Base-by-base conservation (phyloP, 92 coral and sea anemone genomes). In the Parazoanthus atlanticus region DNA sequence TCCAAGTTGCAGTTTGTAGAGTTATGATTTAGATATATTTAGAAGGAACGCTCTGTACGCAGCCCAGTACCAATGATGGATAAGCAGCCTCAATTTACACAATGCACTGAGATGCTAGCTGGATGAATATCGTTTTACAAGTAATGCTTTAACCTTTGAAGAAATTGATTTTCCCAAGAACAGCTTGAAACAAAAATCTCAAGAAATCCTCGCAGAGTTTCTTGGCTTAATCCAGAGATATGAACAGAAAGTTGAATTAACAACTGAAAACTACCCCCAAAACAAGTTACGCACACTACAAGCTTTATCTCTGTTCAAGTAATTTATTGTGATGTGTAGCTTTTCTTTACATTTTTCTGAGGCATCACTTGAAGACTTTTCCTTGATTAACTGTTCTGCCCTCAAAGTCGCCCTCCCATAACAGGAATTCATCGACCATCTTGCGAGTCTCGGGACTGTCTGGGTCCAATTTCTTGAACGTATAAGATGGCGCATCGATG, bases 401-500 rank as follows among this genome's bases (percentile, higher is more conserved):
- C 61, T 88, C 88, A 49, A 91, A 92, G 28, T 94, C 96, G 8
- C 96, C 97, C 33, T 91, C 92, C 93, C 81, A 65, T 25, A 91
- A 23, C n/a, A 97, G 81, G 84, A 92, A 95, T 17, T 93, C 91
- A 10, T 94, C 86, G 38, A 97, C 89, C 75, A 92, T 86, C 90
- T 94, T 90, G 85, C 88, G 92, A 70, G 92, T 90, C 1, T 91
- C 93, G 15, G 94, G 90, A 46, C 91, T 90, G 74, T 95, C 97
- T 23, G 93, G 96, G 76, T 97, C 92, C 67, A 97, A 71, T 88
- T 94, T 95, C 67, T 86, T 91, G 89, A 91, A 95, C 46, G 86
- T 89, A 86, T 95, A 97, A 1, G 97, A 92, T 5, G 96, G 95
- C 2, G 99, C 86, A 75, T 97, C 99, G 31, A 94, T 47, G 31